Conservation (phyloP, 2,797 vertebrate genomes). For the Hippocampus kuda region DNA sequence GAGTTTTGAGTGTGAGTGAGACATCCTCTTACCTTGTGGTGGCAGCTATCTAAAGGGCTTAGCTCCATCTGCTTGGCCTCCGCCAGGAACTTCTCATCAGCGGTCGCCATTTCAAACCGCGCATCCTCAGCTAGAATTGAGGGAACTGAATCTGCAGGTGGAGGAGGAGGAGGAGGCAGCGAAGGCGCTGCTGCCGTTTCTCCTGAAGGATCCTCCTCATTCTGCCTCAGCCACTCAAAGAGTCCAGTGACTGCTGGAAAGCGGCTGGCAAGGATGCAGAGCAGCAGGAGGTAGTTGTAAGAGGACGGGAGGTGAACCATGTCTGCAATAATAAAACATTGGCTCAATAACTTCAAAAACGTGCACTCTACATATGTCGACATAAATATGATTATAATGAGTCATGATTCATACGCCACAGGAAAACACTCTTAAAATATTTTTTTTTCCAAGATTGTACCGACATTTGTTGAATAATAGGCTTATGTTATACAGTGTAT, state of each 20-base stretch:
- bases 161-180: slow-evolving; percentile 13
- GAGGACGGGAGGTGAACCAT: slow-evolving; percentile 32
- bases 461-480: neutral
- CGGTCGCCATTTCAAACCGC: slow-evolving; percentile 57
- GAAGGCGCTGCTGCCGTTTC: neutral
- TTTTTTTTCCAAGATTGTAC: neutral
- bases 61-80: slow-evolving; percentile 56
- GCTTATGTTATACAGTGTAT: too few relatives aligned
- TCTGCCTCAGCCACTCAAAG: slow-evolving; percentile 66
- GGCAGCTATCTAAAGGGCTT: slow-evolving; percentile 59
- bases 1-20: too few relatives aligned
- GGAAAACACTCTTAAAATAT: neutral
- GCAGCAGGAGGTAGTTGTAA: slow-evolving; percentile 23
- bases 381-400: too few relatives aligned
- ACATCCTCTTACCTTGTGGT: slow-evolving; percentile 42
- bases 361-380: too few relatives aligned
- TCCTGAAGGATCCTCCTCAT: slow-evolving; percentile 6
- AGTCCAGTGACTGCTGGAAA: slow-evolving; percentile 42
- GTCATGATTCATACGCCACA: neutral
- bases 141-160: slow-evolving; percentile 14
- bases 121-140: slow-evolving; percentile 35
- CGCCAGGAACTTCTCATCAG: slow-evolving; percentile 60
- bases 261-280: slow-evolving; percentile 34
- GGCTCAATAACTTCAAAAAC: neutral
- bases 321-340: slow-evolving; percentile 16